Evolutionary conservation across 2,888 invertebrate species (phyloP).

Genomic region (Oligia strigilis): DNA sequence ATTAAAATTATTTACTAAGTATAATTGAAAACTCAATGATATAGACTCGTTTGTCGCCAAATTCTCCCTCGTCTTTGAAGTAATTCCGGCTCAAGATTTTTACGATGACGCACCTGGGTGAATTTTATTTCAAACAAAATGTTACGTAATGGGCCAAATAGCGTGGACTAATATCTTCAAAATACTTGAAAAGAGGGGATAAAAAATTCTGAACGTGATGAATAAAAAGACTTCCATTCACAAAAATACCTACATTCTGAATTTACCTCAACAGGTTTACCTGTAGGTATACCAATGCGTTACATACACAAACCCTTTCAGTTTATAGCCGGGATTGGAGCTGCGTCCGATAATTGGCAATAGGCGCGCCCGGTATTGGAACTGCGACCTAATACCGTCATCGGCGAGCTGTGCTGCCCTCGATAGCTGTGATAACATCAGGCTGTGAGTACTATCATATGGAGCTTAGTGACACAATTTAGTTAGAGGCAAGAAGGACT

Average conservation of each 20-base stretch:
- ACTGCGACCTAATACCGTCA: constrained; percentile 55
- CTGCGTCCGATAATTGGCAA: constrained; percentile 53
- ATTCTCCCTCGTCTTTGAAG: background rate
- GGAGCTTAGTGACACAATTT: background rate
- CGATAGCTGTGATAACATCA: constrained; percentile 38
- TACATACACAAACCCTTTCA: constrained; percentile 11
- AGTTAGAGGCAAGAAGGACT: background rate
- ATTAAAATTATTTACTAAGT: too few species aligned
- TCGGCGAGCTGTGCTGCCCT: constrained; percentile 17
- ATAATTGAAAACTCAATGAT: background rate
- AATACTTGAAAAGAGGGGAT: background rate
- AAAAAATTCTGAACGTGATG: background rate
- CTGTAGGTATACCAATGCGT: background rate
- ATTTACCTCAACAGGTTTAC: constrained; percentile 22
- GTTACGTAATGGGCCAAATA: background rate
- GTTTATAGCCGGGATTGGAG: constrained; percentile 37
- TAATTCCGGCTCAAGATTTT: background rate
- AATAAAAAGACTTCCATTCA: background rate
- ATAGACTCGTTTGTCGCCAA: background rate
- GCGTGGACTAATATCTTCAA: background rate
- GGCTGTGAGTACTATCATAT: background rate
- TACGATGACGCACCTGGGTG: too few species aligned
- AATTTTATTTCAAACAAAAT: background rate
- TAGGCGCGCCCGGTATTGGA: constrained; percentile 47
- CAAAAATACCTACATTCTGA: background rate